Conservation (phyloP, 2,797 vertebrate species). For the Muraenolepis orangiensis region DNA sequence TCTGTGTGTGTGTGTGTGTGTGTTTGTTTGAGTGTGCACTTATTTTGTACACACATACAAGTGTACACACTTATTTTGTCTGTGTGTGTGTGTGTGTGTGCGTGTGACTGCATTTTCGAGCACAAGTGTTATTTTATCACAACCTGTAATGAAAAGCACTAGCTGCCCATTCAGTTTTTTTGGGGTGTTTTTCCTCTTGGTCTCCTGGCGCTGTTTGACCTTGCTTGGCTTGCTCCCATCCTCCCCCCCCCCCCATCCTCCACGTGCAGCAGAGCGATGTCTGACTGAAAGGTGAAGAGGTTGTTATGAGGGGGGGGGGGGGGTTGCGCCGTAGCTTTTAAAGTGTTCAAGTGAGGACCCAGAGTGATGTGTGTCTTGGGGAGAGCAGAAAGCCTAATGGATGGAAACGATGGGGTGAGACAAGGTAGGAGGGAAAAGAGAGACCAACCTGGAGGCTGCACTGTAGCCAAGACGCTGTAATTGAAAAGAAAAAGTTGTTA, state of each 20-base stretch:
- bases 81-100: constrained; percentile 2
- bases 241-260: too few relatives aligned
- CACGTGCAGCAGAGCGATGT: neutral
- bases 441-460: too few relatives aligned
- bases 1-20: neutral
- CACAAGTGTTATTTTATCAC: neutral
- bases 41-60: neutral
- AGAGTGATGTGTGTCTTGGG: neutral
- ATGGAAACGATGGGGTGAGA: too few relatives aligned
- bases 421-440: too few relatives aligned
- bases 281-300: too few relatives aligned
- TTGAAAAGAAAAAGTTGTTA: neutral
- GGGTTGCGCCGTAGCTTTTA: too few relatives aligned
- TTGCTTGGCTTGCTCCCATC: too few relatives aligned
- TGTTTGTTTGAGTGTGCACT: neutral
- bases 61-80: neutral
- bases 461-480: too few relatives aligned
- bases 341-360: neutral
- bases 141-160: neutral
- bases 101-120: neutral
- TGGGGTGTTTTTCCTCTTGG: neutral
- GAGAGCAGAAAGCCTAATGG: neutral
- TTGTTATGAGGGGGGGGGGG: neutral
- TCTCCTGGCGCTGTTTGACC: neutral
- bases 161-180: too few relatives aligned